phyloP scores from a whole-genome alignment of 2,797 vertebrate species.

The Sebastes matsubarae region DNA sequence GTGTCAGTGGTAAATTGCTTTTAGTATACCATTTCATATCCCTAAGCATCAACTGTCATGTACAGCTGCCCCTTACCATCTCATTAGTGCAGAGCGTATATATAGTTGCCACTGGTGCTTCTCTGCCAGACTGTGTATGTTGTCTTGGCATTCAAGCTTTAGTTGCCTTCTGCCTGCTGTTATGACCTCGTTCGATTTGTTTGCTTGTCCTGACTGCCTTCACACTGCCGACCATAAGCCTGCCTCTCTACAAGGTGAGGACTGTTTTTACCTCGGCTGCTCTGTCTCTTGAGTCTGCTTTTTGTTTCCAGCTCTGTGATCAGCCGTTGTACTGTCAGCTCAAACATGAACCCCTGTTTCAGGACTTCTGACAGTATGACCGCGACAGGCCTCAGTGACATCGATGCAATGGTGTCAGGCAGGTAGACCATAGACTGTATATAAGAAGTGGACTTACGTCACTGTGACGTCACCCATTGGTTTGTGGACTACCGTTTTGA shows the following conservation, averaged over 20 bases:
- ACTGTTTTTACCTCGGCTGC: neutral
- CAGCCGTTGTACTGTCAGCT: neutral
- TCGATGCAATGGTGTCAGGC: neutral
- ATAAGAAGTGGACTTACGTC: no score
- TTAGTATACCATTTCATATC: neutral
- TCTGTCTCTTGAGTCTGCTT: neutral
- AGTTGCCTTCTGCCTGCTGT: neutral
- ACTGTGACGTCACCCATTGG: no score
- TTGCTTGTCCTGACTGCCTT: neutral
- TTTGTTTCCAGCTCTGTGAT: constrained; percentile 8
- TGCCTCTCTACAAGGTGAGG: neutral
- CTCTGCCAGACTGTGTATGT: neutral
- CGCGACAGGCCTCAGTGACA: neutral
- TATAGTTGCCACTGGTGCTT: neutral
- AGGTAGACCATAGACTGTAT: neutral
- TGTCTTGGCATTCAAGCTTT: neutral
- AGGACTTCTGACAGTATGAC: neutral
- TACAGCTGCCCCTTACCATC: neutral
- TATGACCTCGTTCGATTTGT: constrained; percentile 2
- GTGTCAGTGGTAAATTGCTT: neutral
- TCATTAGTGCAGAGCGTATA: neutral
- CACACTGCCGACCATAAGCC: neutral
- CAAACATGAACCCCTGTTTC: neutral
- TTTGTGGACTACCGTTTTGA: neutral
- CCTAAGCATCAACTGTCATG: neutral